Base-by-base conservation (phyloP, 2,113 vertebrate genomes). In the Spea multiplicata region DNA sequence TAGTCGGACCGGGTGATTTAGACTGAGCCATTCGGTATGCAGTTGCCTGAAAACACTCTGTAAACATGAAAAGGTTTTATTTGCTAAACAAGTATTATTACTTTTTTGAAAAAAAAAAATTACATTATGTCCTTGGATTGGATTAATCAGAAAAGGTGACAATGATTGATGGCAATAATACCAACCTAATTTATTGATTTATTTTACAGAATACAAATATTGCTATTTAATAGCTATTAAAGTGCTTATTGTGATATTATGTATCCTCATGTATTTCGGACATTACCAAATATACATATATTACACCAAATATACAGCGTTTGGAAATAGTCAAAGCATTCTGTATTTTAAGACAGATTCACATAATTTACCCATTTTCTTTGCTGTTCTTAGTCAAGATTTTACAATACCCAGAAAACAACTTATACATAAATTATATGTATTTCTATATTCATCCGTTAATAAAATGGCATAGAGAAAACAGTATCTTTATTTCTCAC, bases 161-260 rank as follows among this genome's bases (percentile, higher is more conserved):
- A 30, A 30, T 30, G 30, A 30, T 30, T 30, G 30, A 30, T 30
- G 30, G 30, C 30, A 30, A 1, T 48, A 62, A 71, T 12, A 66
- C 48, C 61, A 52, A 83, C 66, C 45, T 81, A 82, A 88, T 86
- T 88, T 87, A 86, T 85, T 82, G 49, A 77, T 92, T 92, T 91
- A 92, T 91, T 88, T 92, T 92, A 93, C 86, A 90, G 84, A 85
- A 89, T 92, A 91, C 85, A 93, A 92, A 92, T 86, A 84, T 85
- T 86, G 89, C 83, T 90, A 89, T 88, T 88, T 84, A 90, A 88
- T 83, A 87, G 83, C 83, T 91, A 91, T 92, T 93, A 91, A 92
- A 93, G 91, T 91, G 89, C 90, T 89, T 90, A 85, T 88, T 88
- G 90, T 88, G 90, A 91, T 86, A 90, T 86, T 91, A 77, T 85